Evolutionary conservation across 2,888 invertebrate genomes (phyloP).

Genomic region (Nomada ruficornis): DNA sequence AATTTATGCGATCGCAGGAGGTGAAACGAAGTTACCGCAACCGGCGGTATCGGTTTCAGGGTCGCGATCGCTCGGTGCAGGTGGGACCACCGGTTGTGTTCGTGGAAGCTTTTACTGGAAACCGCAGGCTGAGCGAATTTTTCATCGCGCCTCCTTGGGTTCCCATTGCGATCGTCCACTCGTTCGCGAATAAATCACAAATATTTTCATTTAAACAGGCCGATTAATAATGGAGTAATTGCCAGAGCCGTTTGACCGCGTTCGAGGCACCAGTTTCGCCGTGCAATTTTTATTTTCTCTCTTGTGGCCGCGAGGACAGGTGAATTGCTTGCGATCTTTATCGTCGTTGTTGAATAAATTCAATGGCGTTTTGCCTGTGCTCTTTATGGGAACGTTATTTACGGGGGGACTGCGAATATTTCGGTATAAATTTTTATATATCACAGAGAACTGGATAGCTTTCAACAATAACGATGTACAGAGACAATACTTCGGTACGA

Average conservation of each 20-base stretch:
- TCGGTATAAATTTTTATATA: no score
- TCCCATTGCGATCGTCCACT: conserved; percentile 11
- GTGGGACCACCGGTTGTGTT: conserved; percentile 45
- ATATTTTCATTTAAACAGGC: neutral
- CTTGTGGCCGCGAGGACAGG: no score
- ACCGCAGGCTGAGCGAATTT: conserved; percentile 17
- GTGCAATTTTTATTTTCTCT: conserved; percentile 8
- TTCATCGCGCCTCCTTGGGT: neutral
- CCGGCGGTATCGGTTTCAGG: conserved; percentile 58
- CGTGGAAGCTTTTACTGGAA: conserved; percentile 36
- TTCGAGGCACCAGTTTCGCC: conserved; percentile 2
- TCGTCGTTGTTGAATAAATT: conserved; percentile 3
- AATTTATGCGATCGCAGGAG: conserved; percentile 60
- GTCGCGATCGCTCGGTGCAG: conserved; percentile 49
- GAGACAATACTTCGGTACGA: no score
- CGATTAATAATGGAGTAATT: conserved; percentile 19
- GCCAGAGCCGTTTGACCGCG: neutral
- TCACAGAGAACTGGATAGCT: no score
- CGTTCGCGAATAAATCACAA: neutral
- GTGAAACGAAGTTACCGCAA: conserved; percentile 60
- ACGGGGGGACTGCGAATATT: no score
- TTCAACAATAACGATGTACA: no score
- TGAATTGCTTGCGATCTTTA: neutral
- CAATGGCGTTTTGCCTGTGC: neutral
- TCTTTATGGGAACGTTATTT: no score